Conservation (phyloP, 2,888 invertebrate species). For the Xestia ashworthii region DNA sequence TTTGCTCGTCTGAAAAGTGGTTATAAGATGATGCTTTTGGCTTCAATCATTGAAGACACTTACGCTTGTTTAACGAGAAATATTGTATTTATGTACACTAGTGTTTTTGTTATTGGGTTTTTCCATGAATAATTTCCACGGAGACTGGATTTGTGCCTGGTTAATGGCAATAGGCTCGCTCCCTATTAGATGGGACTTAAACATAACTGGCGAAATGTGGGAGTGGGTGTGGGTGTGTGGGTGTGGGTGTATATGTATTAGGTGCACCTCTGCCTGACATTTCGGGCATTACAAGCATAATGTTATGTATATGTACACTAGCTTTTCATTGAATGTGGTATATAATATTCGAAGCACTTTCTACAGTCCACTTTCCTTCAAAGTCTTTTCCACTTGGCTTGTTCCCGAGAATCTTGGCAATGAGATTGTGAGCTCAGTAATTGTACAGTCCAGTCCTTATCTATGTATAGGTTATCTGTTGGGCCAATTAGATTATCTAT, state of each 20-base stretch:
- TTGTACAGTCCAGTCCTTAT: constrained; percentile 7
- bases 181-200: too few relatives aligned
- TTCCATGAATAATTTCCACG: too few relatives aligned
- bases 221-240: too few relatives aligned
- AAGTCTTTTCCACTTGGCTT: constrained; percentile 28
- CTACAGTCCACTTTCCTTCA: constrained; percentile 15
- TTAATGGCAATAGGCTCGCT: too few relatives aligned
- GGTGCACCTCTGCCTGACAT: too few relatives aligned
- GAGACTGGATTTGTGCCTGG: too few relatives aligned
- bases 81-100: background rate
- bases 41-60: constrained; percentile 9
- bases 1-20: constrained; percentile 8
- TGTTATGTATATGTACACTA: too few relatives aligned
- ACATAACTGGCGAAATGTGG: too few relatives aligned
- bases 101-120: too few relatives aligned
- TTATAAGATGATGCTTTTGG: constrained; percentile 10
- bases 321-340: background rate
- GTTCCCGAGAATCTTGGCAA: constrained; percentile 10
- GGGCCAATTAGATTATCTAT: constrained; percentile 18
- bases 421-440: constrained; percentile 15
- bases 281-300: too few relatives aligned
- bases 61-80: background rate
- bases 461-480: constrained; percentile 8
- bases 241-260: too few relatives aligned
- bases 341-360: constrained; percentile 8